Base-by-base conservation (phyloP, 1,140 invertebrate species). In the Drosophila tropicalis region DNA sequence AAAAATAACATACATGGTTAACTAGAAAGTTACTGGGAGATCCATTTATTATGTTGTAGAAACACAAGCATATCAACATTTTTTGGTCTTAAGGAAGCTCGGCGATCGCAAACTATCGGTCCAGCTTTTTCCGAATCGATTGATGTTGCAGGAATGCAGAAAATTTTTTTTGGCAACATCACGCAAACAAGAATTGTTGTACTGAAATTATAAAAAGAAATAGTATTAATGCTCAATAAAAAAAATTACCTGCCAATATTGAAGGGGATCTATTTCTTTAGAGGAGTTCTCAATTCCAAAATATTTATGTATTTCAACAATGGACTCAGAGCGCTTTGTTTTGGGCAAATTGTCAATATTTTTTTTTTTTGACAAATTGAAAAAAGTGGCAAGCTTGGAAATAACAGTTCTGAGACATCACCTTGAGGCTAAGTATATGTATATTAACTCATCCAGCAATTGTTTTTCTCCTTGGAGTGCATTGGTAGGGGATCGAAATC, bases 241-340 rank as follows among this genome's bases (percentile, higher is more conserved):
- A 15, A 44, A 44, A 44, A 44, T 44, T 44, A 44, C 40, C 40
- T 44, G 40, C 40, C 40, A 44, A 44, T 44, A 15, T 44, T 44
- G n/a, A 44, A 44, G 13, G 4, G 40, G 40, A 44, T 44, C 13
- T 44, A 44, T 44, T 44, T 44, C 13, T 44, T 44, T n/a, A 44
- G 40, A 44, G 40, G 40, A 44, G 40, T 44, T n/a, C 40, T 44
- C 40, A 15, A 15, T 44, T 44, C 40, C 40, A 44, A 44, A 44
- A 44, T 44, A 44, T 44, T 44, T 44, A 44, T 44, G 13, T 44
- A 44, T 44, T 15, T 44, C 40, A 44, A 44, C 40, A 44, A 44
- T 44, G 40, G 40, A 44, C 40, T 44, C 40, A 4, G 40, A 41
- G 40, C 40, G 40, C 40, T 41, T 41, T 41, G 3, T 41, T 4